Percentiles rank a stretch among this genome's conserved stretches.
Conservation (phyloP, 2,113 vertebrate species). For the Hoplias malabaricus region DNA sequence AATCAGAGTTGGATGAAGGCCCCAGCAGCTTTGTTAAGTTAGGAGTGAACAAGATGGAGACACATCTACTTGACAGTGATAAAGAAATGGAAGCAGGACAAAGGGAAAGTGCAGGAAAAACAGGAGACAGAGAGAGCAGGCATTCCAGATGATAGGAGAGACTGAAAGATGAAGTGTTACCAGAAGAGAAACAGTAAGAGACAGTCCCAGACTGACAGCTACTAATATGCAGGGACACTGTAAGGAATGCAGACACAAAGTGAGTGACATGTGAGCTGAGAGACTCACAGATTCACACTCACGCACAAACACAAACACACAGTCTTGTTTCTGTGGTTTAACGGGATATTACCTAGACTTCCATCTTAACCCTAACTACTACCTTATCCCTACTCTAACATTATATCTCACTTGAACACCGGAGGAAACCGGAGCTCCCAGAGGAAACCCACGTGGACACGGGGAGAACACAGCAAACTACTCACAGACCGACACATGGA, state of each 20-base stretch:
- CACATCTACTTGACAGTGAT: constrained; percentile 20
- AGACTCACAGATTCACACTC: neutral
- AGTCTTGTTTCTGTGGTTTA: too few species aligned
- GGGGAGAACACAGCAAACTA: too few species aligned
- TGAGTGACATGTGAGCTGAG: neutral
- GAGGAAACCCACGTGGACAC: too few species aligned
- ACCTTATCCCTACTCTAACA: too few species aligned
- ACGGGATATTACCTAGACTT: too few species aligned
- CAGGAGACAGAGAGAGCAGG: neutral
- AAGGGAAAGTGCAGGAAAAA: neutral
- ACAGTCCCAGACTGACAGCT: constrained; percentile 17
- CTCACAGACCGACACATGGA: too few species aligned
- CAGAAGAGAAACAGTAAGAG: neutral
- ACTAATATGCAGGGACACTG: constrained; percentile 4
- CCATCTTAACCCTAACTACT: too few species aligned
- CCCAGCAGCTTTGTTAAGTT: neutral
- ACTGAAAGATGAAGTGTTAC: constrained; percentile 8
- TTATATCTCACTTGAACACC: too few species aligned
- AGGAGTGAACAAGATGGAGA: neutral
- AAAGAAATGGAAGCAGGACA: neutral
- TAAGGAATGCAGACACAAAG: neutral
- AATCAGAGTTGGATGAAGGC: neutral
- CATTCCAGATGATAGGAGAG: constrained; percentile 5
- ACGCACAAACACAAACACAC: neutral
- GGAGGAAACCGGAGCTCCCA: too few species aligned